phyloP scores from a whole-genome alignment of 2,113 vertebrate species.

The Toxostoma redivivum region DNA sequence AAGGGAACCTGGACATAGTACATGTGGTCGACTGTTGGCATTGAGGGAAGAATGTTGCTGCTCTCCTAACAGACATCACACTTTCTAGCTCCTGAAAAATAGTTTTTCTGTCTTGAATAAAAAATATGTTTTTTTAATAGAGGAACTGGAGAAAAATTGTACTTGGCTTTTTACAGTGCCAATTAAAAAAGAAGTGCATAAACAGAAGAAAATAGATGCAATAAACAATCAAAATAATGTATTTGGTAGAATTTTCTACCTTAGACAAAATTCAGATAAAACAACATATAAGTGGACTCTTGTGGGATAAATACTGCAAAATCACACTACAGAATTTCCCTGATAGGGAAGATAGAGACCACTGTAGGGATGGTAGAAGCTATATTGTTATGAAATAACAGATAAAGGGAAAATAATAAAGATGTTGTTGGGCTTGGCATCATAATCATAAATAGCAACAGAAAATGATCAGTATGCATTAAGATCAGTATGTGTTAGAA shows the following conservation, averaged over 20 bases:
- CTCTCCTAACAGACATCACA: background rate
- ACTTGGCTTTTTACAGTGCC: background rate
- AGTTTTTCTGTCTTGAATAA: background rate
- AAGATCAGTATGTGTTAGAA: background rate
- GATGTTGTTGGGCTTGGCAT: background rate
- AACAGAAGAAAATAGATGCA: background rate
- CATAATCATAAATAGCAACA: background rate
- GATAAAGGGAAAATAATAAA: background rate
- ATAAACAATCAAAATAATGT: background rate
- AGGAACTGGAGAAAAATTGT: background rate
- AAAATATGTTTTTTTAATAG: accelerated
- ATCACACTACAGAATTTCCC: background rate
- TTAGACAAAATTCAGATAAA: background rate
- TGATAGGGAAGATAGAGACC: background rate
- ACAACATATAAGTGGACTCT: background rate
- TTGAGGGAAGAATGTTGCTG: background rate
- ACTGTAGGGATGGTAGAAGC: background rate
- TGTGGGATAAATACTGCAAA: background rate
- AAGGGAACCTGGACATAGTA: background rate
- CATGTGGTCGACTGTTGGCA: background rate
- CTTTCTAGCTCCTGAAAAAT: background rate
- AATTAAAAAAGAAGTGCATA: background rate
- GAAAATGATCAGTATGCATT: background rate
- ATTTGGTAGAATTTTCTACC: background rate
- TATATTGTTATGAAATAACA: background rate